Conservation (phyloP, 2,797 vertebrate genomes). For the Cottoperca gobio region DNA sequence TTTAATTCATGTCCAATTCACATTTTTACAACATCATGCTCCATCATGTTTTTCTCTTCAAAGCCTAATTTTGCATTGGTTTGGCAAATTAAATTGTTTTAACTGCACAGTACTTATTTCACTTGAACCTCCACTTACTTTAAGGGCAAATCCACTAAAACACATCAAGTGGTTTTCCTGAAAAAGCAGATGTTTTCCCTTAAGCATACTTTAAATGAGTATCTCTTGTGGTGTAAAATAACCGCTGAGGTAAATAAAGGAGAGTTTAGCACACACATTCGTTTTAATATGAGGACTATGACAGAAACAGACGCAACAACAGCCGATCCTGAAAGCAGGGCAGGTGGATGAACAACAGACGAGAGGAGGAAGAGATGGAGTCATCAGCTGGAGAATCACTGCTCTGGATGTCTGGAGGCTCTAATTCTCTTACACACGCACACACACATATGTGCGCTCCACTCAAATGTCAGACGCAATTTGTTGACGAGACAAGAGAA, state of each 20-base stretch:
- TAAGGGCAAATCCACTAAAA: not conserved
- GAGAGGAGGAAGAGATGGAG: conserved; percentile 27
- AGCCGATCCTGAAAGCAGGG: not conserved
- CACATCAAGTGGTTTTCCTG: not conserved
- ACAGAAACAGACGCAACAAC: not conserved
- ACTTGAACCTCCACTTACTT: not conserved
- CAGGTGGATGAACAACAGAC: conserved; percentile 28
- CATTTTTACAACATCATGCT: not conserved
- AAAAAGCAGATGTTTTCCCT: not conserved
- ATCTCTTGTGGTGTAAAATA: not conserved
- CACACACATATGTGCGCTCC: conserved; percentile 24
- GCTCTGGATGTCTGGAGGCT: conserved; percentile 63
- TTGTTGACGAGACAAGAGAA: conserved; percentile 73
- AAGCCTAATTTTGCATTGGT: not conserved
- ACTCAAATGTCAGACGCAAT: conserved; percentile 77
- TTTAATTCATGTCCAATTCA: not conserved
- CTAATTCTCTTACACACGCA: conserved; percentile 36
- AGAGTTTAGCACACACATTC: not conserved
- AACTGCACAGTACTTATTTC: not conserved
- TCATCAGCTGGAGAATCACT: conserved; percentile 45
- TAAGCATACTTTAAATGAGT: not conserved
- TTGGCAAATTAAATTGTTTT: not conserved
- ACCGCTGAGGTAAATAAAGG: not conserved
- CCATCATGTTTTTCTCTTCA: not conserved
- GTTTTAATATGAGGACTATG: not conserved